Evolutionary conservation across 2,797 vertebrate genomes (phyloP).

Genomic region (Philypnodon macrostomus): DNA sequence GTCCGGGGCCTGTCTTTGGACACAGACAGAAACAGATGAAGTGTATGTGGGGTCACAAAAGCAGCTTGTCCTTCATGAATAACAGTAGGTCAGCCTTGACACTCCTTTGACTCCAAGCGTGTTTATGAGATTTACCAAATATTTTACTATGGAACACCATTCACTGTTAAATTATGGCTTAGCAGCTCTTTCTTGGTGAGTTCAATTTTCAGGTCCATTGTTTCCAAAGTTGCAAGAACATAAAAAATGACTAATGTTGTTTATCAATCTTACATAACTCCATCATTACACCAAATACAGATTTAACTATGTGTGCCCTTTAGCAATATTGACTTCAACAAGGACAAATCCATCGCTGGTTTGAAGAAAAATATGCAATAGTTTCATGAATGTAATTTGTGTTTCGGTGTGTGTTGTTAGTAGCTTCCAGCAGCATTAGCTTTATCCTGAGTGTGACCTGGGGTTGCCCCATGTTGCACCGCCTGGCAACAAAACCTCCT

Average conservation of each 20-base stretch:
- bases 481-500: conserved; percentile 55
- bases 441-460: no score
- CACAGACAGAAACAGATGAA: conserved; percentile 6
- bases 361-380: no score
- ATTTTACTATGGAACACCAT: no score
- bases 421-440: conserved; percentile 43
- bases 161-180: no score
- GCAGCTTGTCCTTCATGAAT: not conserved
- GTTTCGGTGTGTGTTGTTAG: conserved; percentile 43
- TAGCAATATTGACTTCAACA: not conserved
- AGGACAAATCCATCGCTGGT: not conserved
- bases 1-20: no score
- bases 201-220: no score
- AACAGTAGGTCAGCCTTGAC: not conserved
- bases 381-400: conserved; percentile 38
- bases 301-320: not conserved
- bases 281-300: no score
- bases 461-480: conserved; percentile 49
- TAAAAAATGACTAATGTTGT: no score
- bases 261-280: no score
- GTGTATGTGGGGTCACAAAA: no score
- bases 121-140: not conserved
- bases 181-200: no score
- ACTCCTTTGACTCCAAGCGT: not conserved
- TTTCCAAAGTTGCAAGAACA: no score